These are phyloP conservation scores for Rhinatrema bivittatum DNA, from an alignment of 2,797 vertebrate genomes.

Conservation along the genomic window DNA sequence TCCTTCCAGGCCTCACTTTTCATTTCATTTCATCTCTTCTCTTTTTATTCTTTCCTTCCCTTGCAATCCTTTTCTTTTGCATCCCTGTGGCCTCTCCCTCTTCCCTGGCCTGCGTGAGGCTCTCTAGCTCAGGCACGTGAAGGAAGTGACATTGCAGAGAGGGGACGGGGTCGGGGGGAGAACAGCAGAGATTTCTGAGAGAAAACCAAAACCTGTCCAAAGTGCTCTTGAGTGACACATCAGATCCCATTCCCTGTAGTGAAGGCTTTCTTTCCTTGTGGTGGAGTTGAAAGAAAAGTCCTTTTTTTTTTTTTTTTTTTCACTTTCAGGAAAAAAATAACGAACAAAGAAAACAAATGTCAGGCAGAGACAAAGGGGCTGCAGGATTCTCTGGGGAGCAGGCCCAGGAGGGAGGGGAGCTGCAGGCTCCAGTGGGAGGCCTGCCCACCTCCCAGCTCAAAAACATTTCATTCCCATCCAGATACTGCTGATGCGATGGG, in stretches of 20 bases:
- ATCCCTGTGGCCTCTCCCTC: too few relatives aligned
- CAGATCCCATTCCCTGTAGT: conserved; percentile 8
- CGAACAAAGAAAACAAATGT: conserved; percentile 28
- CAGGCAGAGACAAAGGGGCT: conserved; percentile 8
- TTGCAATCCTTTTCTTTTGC: too few relatives aligned
- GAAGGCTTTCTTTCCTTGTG: conserved; percentile 30
- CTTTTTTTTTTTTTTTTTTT: conserved; percentile 16
- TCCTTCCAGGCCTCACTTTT: too few relatives aligned
- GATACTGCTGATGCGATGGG: conserved; percentile 27
- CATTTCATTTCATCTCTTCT: too few relatives aligned
- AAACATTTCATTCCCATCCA: conserved; percentile 26
- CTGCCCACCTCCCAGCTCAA: conserved; percentile 9
- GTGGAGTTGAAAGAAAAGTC: conserved; percentile 19
- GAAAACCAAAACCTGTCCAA: conserved; percentile 27
- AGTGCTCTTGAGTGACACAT: conserved; percentile 33
- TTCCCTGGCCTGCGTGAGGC: not conserved
- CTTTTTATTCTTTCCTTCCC: too few relatives aligned
- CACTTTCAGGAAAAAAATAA: conserved; percentile 2
- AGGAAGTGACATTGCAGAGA: conserved; percentile 11
- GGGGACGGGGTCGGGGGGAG: too few relatives aligned
- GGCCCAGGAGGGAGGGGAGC: not conserved
- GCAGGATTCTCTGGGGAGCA: conserved; percentile 21
- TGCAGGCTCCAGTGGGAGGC: not conserved
- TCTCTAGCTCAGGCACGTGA: conserved; percentile 2
- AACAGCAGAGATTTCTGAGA: not conserved